Conservation (phyloP, 2,113 vertebrate genomes). For the Smithornis capensis region DNA sequence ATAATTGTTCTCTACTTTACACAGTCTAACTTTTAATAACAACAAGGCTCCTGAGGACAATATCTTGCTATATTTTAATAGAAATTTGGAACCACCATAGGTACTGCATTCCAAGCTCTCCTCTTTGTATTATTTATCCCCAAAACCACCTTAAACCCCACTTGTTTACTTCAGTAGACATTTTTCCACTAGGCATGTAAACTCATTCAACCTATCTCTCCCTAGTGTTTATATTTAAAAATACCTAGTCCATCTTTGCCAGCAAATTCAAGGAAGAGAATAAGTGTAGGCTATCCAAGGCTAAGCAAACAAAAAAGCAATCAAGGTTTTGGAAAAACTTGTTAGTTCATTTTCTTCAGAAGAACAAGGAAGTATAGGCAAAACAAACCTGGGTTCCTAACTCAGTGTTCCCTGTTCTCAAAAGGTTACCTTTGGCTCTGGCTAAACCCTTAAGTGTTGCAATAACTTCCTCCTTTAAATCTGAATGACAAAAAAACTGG, state of each 20-base stretch:
- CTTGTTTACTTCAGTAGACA: conserved; percentile 50
- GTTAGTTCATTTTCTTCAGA: neutral
- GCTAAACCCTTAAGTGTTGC: neutral
- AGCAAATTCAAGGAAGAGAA: conserved; percentile 22
- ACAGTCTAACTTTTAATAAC: neutral
- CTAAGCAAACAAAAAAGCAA: conserved; percentile 19
- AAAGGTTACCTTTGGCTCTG: neutral
- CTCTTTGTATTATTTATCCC: conserved; percentile 27
- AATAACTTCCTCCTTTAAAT: neutral
- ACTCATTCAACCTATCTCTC: conserved; percentile 17
- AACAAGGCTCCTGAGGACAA: neutral
- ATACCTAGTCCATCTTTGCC: conserved; percentile 41
- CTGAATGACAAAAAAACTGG: neutral
- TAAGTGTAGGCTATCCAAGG: neutral
- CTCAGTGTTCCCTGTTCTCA: neutral
- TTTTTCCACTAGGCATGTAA: conserved; percentile 47
- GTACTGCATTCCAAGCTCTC: neutral
- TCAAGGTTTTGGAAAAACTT: neutral
- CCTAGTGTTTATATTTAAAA: conserved; percentile 44
- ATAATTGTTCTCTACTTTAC: conserved; percentile 17
- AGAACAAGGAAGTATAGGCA: neutral
- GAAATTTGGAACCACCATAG: conserved; percentile 1
- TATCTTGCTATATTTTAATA: neutral
- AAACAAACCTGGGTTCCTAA: neutral
- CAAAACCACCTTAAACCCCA: conserved; percentile 40